These are phyloP conservation scores for Microhierax caerulescens DNA, from an alignment of 2,797 vertebrate genomes.

Conservation along the genomic window DNA sequence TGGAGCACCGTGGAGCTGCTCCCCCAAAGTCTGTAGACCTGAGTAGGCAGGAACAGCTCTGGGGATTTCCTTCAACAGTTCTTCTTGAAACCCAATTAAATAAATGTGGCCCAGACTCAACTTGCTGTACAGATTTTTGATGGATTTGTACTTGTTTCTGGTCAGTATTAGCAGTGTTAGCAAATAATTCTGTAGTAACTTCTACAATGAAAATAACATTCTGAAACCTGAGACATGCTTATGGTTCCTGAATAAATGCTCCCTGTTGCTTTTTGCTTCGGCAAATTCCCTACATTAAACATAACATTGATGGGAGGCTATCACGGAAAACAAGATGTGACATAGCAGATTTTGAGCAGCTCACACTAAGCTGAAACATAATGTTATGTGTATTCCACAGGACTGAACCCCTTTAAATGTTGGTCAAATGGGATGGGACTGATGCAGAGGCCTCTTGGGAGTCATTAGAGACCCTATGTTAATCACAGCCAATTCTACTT, in stretches of 20 bases:
- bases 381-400: neutral
- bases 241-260: neutral
- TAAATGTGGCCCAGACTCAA: neutral
- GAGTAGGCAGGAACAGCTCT: neutral
- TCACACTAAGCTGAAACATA: neutral
- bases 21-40: neutral
- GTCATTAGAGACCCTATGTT: neutral
- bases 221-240: neutral
- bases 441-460: neutral
- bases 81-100: neutral
- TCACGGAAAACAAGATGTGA: neutral
- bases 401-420: neutral
- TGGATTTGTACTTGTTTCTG: neutral
- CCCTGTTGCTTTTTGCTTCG: neutral
- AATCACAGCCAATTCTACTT: neutral
- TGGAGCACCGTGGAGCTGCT: neutral
- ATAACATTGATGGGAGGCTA: neutral
- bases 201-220: neutral
- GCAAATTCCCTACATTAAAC: neutral
- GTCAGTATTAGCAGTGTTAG: neutral
- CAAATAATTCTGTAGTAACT: neutral
- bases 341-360: neutral
- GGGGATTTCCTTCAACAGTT: neutral
- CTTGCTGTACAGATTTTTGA: neutral
- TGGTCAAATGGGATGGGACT: neutral